Evolutionary conservation across 2,888 invertebrate species (phyloP), one percentile per base, ranked within the genome.

Genomic region (Diaprepes abbreviatus): DNA sequence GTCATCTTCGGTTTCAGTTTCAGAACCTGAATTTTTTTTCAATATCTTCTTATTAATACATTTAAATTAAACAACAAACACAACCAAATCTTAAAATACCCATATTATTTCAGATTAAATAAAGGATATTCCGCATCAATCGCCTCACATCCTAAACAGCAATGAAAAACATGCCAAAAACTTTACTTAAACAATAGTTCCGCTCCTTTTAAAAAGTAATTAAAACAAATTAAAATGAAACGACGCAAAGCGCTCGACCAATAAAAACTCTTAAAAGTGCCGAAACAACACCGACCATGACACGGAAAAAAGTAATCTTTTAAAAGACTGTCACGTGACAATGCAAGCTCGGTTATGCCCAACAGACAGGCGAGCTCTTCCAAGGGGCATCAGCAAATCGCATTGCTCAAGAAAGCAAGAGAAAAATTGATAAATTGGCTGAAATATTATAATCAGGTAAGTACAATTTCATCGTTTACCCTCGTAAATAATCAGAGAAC

Each of bases 341-440:
- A 63, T 63, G 63, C 19, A 19, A 48, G 9, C 10, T 3, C 48
- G 50, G 60, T 24, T 36, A 62, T 68, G 62, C 68, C 68, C 17
- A 59, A 66, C 33, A 16, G 35, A 60, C 33, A 7, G 14, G 33
- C 68, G 1, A 31, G 66, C 52, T 58, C 62, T 16, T 70, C 70
- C 0, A 57, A 21, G 14, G 65, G 58, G 50, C 66, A 50, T 9
- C 62, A 60, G 40, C 70, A 66, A 21, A 57, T 52, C 31, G 54
- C 70, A 7, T 16, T 70, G 14, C 33, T 70, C 2, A 35, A 43
- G 33, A 69, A 65, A 28, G 60, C 66, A 3, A 33, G 66, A n/a
- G 66, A 72, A 38, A 72, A 72, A 60, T 17, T 72, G 33, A 21
- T 72, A 7, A 72, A 50, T 9, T 72, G 72, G 72, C 40, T 72